phyloP scores from a whole-genome alignment of 2,888 invertebrate species.

The Cheilosia scutellata region DNA sequence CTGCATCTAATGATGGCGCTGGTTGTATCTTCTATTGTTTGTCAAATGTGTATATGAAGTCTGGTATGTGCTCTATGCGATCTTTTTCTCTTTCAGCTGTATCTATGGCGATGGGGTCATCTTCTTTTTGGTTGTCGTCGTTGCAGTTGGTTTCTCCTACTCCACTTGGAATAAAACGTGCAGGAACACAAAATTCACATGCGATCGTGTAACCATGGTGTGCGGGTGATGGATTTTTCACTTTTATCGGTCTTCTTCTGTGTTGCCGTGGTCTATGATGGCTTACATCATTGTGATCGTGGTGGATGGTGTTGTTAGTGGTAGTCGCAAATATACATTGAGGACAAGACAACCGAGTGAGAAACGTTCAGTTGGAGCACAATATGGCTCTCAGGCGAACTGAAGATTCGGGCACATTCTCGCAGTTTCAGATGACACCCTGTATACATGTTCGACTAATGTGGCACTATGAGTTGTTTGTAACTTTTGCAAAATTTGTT shows the following conservation, averaged over 20 bases:
- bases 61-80: conserved; percentile 61
- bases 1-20: conserved; percentile 45
- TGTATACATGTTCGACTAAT: conserved; percentile 13
- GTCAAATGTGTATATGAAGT: conserved; percentile 32
- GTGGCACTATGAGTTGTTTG: conserved; percentile 6
- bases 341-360: conserved; percentile 62
- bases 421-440: conserved; percentile 37
- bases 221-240: conserved; percentile 69
- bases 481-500: conserved; percentile 8
- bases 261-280: conserved; percentile 45
- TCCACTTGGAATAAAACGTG: conserved; percentile 27
- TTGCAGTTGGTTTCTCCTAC: not conserved
- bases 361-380: conserved; percentile 61
- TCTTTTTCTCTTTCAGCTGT: conserved; percentile 44
- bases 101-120: conserved; percentile 62
- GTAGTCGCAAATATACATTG: conserved; percentile 28
- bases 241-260: conserved; percentile 39
- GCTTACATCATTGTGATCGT: conserved; percentile 65
- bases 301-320: conserved; percentile 32
- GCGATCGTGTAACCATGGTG: conserved; percentile 45
- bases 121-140: conserved; percentile 44
- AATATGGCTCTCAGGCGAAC: conserved; percentile 6
- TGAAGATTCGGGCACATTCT: conserved; percentile 39
- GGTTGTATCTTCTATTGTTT: conserved; percentile 54
- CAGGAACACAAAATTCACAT: conserved; percentile 45